Evolutionary conservation across 2,113 vertebrate species (phyloP), one percentile per base, ranked within the genome.

Genomic region (Trinectes maculatus): DNA sequence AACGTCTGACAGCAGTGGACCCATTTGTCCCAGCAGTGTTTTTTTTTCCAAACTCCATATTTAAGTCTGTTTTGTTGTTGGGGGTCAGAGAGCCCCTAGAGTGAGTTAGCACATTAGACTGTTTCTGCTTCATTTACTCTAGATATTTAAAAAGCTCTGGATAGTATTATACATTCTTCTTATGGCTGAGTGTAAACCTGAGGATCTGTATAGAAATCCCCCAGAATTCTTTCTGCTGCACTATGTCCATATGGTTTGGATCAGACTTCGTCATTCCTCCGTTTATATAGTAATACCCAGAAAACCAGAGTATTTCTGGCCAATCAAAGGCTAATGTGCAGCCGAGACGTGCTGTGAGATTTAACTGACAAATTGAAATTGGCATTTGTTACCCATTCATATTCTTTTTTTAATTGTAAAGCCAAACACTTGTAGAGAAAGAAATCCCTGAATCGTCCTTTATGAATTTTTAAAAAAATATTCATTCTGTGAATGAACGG

Each of bases 401-500:
- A 26, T 29, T 15, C 16, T 33, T 11, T 16, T 40, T 65, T n/a
- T 55, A 22, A 47, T 15, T 43, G 7, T 34, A 46, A 19, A 46
- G 25, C 24, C 31, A 33, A 42, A 61, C 42, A 21, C 29, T 33
- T 58, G 56, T 56, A 46, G 22, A 28, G 15, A 24, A 48, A 65
- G 68, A 57, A 54, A 47, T 48, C 43, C 63, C 42, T 52, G 62
- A 75, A 46, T 15, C 19, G 6, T 63, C 28, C 33, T 39, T 48
- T 66, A 51, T 74, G 54, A 53, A 36, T 75, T 80, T 59, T 48
- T 77, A 46, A 54, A 56, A 28, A 18, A 57, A 48, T 90, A 84
- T 91, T 91, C 91, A 94, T 93, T 93, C 92, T 91, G 84, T 93
- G 92, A 93, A 94, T 94, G 92, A 91, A 75, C 66, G 37, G 29